Base-by-base conservation (phyloP, 1,140 invertebrate species). In the Harpegnathos saltator region DNA sequence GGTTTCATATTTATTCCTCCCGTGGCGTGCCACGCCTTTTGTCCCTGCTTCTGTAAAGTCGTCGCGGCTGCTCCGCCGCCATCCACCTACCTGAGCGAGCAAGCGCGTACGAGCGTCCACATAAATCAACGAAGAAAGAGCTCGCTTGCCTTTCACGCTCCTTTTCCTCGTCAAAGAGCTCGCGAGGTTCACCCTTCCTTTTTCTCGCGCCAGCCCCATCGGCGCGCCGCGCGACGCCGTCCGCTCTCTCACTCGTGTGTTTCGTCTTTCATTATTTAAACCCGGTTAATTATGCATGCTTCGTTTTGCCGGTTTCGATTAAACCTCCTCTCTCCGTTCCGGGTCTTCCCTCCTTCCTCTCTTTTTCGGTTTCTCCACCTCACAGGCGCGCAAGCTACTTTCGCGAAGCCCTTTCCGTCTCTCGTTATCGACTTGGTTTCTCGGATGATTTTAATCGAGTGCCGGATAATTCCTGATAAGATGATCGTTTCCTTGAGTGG, bases 391-490 rank as follows among this genome's bases (percentile, higher is more conserved):
- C 4, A 5, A n/a, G 19, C 52, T n/a, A 17, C 50, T 50, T 56
- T 78, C 33, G 29, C 29, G 29, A 33, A 33, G 29, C 29, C 5
- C 26, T n/a, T 29, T 61, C 52, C 58, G 12, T 29, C 58, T 82
- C 63, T n/a, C 52, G 75, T 44, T 78, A 62, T 29, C 75, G 69
- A 75, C 66, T 78, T 48, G 48, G 78, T 61, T 83, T 84, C 69
- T 85, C 86, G 78, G 77, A 78, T 62, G 78, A 89, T 85, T 89
- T 83, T 85, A 88, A 54, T 65, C 86, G 86, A 89, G 86, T 88
- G 83, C 54, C 56, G 61, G 83, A 86, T 89, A 89, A 89, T 89
- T 88, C 33, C 86, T 88, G 86, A 89, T 88, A 89, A 89, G 83
- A 69, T 77, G 83, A 85, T 74, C 66, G 82, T 88, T 88, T 69